Evolutionary conservation across 2,888 invertebrate species (phyloP), one percentile per base, ranked within the genome.

Genomic region (Trissoscelio sp.): DNA sequence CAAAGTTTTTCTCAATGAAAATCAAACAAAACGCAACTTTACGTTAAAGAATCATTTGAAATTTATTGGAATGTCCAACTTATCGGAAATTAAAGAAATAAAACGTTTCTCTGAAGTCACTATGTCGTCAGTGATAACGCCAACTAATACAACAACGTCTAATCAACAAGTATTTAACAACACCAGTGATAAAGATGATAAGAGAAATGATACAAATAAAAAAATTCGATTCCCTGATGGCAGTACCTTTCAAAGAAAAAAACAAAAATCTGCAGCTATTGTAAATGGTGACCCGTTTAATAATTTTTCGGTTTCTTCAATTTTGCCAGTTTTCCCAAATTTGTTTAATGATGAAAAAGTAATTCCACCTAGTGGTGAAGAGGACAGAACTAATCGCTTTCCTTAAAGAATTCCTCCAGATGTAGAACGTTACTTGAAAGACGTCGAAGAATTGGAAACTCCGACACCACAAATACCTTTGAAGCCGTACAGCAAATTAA

Each of bases 371-470:
- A 37, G 9, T 9, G 2, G 2, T 37, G 34, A 37, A 2, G 5
- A 31, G 1, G 28, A 28, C n/a, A 64, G 24, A 64, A 24, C n/a
- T 39, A 24, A 22, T 14, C 57, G 34, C 14, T 78, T 78, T 46
- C 69, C 77, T 2, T 62, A 28, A 7, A 55, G 69, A 55, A 46
- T 24, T 55, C 78, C 78, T 4, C 51, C 64, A 16, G 28, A 16
- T 16, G 7, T 69, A 20, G 12, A 72, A 20, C 37, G 28, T 14
- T 37, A 57, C n/a, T 48, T 57, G 3, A 42, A 46, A 34, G 80
- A 80, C 11, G 57, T 57, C 0, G 80, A 80, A 16, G 74, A 69
- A 48, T n/a, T 80, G 11, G 74, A 70, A 62, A 80, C 80, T 2
- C 74, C 74, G 2, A 14, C 2, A 28, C 80, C 74, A 9, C 69